Evolutionary conservation across 1,140 invertebrate species (phyloP).

Genomic region (Zelostemma sp.): DNA sequence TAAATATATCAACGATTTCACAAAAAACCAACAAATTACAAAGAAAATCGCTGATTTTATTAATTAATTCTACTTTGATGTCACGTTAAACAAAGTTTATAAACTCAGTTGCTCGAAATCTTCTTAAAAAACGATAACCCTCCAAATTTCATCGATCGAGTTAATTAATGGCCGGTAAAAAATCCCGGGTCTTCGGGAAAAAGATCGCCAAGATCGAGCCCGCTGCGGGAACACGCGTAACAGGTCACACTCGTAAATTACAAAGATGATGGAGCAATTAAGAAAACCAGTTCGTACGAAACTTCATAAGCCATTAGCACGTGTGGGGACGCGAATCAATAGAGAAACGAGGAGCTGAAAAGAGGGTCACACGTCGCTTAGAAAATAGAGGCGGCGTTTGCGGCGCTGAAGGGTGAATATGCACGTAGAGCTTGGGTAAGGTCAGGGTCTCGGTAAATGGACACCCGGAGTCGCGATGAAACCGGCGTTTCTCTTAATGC

Average conservation of each 20-base stretch:
- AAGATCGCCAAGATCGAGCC: no score
- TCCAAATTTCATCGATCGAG: no score
- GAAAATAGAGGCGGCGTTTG: slow-evolving; percentile 25
- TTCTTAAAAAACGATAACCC: no score
- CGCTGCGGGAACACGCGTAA: not conserved
- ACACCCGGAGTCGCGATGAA: slow-evolving; percentile 20
- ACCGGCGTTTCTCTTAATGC: slow-evolving; percentile 18
- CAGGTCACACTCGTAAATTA: slow-evolving; percentile 1
- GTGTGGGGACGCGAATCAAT: slow-evolving; percentile 14
- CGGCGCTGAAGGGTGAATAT: slow-evolving; percentile 42
- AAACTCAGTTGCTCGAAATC: no score
- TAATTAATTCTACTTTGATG: no score
- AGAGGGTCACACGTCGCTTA: slow-evolving; percentile 43
- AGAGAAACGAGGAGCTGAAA: slow-evolving; percentile 23
- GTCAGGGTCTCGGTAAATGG: slow-evolving; percentile 49
- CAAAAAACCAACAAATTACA: no score
- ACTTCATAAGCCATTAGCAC: slow-evolving; percentile 20
- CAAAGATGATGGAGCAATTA: slow-evolving; percentile 10
- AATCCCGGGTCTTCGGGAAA: no score
- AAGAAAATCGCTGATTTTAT: no score
- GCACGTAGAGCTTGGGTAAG: slow-evolving; percentile 37
- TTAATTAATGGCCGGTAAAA: not conserved
- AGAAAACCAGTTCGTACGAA: slow-evolving; percentile 25
- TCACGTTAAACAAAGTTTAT: no score
- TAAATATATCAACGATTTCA: no score